Evolutionary conservation across 1,140 invertebrate species (phyloP), one percentile per base, ranked within the genome.

Genomic region (Phortica variegata): DNA sequence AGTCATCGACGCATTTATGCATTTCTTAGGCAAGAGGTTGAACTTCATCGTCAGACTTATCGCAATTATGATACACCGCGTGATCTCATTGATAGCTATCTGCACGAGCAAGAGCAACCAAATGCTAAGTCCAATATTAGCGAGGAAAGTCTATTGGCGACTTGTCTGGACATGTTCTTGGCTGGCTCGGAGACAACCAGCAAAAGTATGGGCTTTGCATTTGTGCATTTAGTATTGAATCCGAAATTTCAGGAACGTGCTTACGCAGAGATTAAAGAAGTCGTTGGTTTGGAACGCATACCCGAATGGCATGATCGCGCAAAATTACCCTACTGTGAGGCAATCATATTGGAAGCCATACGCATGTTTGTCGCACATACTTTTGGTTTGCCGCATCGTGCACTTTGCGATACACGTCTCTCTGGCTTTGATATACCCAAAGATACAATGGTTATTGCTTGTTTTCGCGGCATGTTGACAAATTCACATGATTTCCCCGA

Each of bases 21-120:
- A 31, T 91, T 90, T 65, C 63, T 91, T 26, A 76, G 84, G 61
- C 80, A 83, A 15, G 88, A 91, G 73, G 77, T 94, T 7, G 77
- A 85, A 34, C 82, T 82, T 48, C 91, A 94, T 65, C 87, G 89
- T 49, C 74, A 80, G 29, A 83, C 81, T 1, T 87, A 88, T 52
- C 76, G 82, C 48, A 78, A 53, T 56, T 81, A 77, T 21, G 78
- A 77, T 17, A 81, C 84, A 32, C 84, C 87, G 2, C 80, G 87
- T 42, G 90, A 94, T 77, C 85, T 94, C 15, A 93, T 95, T 82
- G 91, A 94, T 59, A 84, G 85, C 7, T 94, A 93, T 65, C 77
- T 94, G 13, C 80, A 88, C 61, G 82, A 83, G 43, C 68, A 89
- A 39, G 77, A 81, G 42, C 80, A 80, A 7, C 75, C 77, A n/a